Evolutionary conservation across 2,888 invertebrate genomes (phyloP).

Genomic region (Xanthorhoe designata): DNA sequence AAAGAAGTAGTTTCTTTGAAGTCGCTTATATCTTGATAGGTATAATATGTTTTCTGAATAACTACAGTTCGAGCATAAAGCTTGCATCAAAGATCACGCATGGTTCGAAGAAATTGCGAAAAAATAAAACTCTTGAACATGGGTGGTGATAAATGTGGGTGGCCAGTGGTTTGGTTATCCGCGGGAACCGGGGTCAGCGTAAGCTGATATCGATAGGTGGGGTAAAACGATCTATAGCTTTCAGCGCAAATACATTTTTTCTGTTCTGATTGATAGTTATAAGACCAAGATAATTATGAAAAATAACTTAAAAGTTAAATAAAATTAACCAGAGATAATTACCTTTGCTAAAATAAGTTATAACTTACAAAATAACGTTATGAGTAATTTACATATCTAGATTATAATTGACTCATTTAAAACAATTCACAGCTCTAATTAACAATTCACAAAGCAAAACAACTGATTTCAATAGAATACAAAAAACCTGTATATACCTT

Average conservation of each 20-base stretch:
- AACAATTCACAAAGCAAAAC: not conserved
- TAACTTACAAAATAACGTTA: not conserved
- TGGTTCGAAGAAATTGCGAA: slow-evolving; percentile 23
- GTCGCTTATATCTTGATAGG: not conserved
- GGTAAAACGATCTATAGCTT: slow-evolving; percentile 27
- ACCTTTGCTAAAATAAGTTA: not conserved
- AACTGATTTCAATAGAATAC: not conserved
- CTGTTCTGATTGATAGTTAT: slow-evolving; percentile 14
- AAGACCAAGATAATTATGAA: not conserved
- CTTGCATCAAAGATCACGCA: slow-evolving; percentile 17
- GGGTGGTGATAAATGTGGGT: slow-evolving; percentile 32
- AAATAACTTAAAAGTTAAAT: not conserved
- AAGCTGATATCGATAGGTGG: slow-evolving; percentile 29
- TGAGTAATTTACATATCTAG: not conserved
- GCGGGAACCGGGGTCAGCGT: slow-evolving; percentile 28
- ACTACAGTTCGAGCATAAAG: not conserved
- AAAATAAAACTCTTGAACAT: slow-evolving; percentile 27
- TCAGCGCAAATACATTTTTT: slow-evolving; percentile 19
- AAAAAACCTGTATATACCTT: not conserved
- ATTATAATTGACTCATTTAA: not conserved
- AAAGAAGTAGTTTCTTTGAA: slow-evolving; percentile 23
- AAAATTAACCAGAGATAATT: too few species aligned
- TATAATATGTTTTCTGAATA: not conserved
- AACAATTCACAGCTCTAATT: not conserved
- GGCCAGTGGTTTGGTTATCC: slow-evolving; percentile 34